These are phyloP conservation scores for Tachysurus vachellii DNA, from an alignment of 2,113 vertebrate species.

Conservation along the genomic window DNA sequence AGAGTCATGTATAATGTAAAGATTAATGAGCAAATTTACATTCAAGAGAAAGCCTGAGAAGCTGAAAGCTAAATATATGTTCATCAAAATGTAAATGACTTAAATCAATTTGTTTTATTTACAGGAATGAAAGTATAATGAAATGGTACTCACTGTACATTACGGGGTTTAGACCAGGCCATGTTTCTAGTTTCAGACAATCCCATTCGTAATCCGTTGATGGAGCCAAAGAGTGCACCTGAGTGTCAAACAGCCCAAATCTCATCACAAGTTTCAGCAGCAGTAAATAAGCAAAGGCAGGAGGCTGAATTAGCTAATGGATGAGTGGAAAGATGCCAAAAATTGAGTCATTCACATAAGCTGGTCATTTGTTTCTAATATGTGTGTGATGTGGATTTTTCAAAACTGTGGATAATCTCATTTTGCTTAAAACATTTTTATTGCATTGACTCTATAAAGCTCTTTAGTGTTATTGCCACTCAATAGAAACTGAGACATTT, in stretches of 20 bases:
- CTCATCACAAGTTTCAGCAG: not conserved
- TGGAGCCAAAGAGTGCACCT: slow-evolving; percentile 82
- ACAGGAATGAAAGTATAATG: not conserved
- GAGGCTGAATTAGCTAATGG: not conserved
- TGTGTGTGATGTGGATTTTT: not conserved
- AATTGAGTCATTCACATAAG: not conserved
- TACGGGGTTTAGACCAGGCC: slow-evolving; percentile 87
- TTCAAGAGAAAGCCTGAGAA: not conserved
- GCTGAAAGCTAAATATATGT: not conserved
- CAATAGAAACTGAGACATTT: not conserved
- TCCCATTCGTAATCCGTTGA: slow-evolving; percentile 82
- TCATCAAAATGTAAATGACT: not conserved
- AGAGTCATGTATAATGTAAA: not conserved
- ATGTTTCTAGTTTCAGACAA: slow-evolving; percentile 83
- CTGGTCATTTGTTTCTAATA: not conserved
- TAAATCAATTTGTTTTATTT: not conserved
- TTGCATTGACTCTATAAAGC: not conserved
- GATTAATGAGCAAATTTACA: not conserved
- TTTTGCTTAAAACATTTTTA: not conserved
- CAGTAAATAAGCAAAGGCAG: not conserved
- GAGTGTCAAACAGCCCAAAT: slow-evolving; percentile 25
- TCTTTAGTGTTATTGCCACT: not conserved
- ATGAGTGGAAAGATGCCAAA: not conserved
- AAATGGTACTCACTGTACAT: slow-evolving; percentile 81
- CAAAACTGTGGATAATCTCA: not conserved